These are phyloP conservation scores for Hydropsyche betteni DNA, from an alignment of 2,888 invertebrate species.

Conservation along the genomic window DNA sequence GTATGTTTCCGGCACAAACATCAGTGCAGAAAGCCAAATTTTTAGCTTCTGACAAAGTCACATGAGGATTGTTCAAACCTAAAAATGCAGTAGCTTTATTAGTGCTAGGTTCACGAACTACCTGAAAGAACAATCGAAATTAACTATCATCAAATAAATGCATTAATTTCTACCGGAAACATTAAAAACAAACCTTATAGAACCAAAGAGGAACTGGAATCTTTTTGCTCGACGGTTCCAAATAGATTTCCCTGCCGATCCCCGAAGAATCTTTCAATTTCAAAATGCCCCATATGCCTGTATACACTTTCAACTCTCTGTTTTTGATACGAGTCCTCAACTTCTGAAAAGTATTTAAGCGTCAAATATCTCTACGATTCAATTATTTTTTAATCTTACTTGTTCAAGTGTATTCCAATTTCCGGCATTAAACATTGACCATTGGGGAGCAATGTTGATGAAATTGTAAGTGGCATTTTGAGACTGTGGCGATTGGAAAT, in stretches of 20 bases:
- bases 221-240: slow-evolving; percentile 58
- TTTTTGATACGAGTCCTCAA: slow-evolving; percentile 60
- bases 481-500: slow-evolving; percentile 69
- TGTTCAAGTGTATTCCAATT: slow-evolving; percentile 69
- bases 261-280: slow-evolving; percentile 65
- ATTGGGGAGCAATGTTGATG: slow-evolving; percentile 73
- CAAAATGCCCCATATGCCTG: slow-evolving; percentile 69
- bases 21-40: slow-evolving; percentile 65
- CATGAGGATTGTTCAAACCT: slow-evolving; percentile 72
- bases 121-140: slow-evolving; percentile 55
- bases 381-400: slow-evolving; percentile 54
- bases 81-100: slow-evolving; percentile 68
- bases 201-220: slow-evolving; percentile 61
- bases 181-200: slow-evolving; percentile 59
- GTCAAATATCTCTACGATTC: slow-evolving; percentile 44
- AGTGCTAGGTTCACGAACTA: slow-evolving; percentile 64
- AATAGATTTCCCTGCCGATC: slow-evolving; percentile 59
- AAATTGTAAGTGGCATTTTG: slow-evolving; percentile 71
- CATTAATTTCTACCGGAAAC: not conserved
- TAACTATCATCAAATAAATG: not conserved
- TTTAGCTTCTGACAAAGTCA: slow-evolving; percentile 58
- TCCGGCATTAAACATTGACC: slow-evolving; percentile 71
- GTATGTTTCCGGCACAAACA: slow-evolving; percentile 64
- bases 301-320: slow-evolving; percentile 63
- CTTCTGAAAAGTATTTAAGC: slow-evolving; percentile 55